Base-by-base conservation (phyloP, 2,797 vertebrate genomes). In the Melopsittacus undulatus region DNA sequence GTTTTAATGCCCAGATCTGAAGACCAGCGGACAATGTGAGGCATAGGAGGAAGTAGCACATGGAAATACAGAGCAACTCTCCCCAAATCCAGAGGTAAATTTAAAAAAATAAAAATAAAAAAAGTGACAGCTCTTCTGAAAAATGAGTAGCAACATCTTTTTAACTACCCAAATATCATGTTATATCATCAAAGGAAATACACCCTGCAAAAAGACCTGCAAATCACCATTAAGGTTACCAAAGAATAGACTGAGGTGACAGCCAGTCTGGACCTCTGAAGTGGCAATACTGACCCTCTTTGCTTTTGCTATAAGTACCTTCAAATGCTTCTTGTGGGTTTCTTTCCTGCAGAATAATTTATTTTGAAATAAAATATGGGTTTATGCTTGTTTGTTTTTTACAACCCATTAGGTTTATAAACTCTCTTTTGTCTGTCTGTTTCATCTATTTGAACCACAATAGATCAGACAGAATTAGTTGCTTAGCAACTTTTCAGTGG, bases 401-500 rank as follows among this genome's bases (percentile, higher is more conserved):
- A 94, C 90, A 95, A 76, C 18, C 67, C 87, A 95, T 96, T 97
- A 96, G 49, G 59, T 87, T 95, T 94, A 95, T 94, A 96, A 95
- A 96, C 83, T 85, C 77, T 62, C 75, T 90, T 96, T 94, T 92
- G 87, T 97, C 76, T 94, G 59, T 90, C 90, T 94, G 38, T 88
- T 95, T 92, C 92, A 73, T 94, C 95, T 95, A 86, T 91, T 92
- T 94, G 81, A 86, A 94, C 89, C 63, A 84, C 90, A 92, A 94
- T 89, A 94, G 89, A 97, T 96, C 93, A 97, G 84, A 94, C 5
- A 0, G 61, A 83, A 95, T 91, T 95, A 93, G 97, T 95, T 97
- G 96, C 96, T 97, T 96, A 96, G 96, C 95, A 97, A 97, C 96
- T 92, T 96, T 94, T 93, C 72, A 16, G 86, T 87, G 62, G 77